Evolutionary conservation across 2,797 vertebrate species (phyloP), one percentile per base, ranked within the genome.

Genomic region (Pantherophis alleghaniensis): DNA sequence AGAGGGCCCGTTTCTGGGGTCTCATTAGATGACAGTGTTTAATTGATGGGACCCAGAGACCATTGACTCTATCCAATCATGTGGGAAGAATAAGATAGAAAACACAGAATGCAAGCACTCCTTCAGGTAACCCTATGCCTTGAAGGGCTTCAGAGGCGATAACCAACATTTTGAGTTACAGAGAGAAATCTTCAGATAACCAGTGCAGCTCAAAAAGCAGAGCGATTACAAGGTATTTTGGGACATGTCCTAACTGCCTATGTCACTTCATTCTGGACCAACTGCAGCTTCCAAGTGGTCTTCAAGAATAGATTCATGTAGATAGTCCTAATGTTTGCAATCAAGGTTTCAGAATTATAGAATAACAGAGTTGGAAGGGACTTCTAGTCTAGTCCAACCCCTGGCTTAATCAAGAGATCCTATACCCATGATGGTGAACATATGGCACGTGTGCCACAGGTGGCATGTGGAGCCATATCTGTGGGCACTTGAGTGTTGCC

Each of bases 301-400:
- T 79, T 79, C 18, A 79, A 79, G 32, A 42, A 20, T 18, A 79
- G 32, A 20, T 42, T 42, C 69, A 10, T 22, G 18, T 42, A 79
- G 32, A 79, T 79, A 42, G 1, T 42, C 7, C n/a, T 20, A 74
- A 37, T 37, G 18, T 42, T 42, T 79, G 32, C 94, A 97, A 96
- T 97, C 97, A 96, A 96, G 94, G 32, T n/a, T 74, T 18, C n/a
- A 74, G 32, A 69, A 69, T 32, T 32, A 69, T 13, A 32, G 63
- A 32, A 74, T 7, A 74, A 69, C 66, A 74, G 14, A 74, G 14
- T 37, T 74, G n/a, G n/a, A 74, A 74, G 6, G n/a, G 2, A 18
- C 2, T 69, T 69, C n/a, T 32, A 51, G 47, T 32, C 10, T 63
- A 63, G 66, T 74, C n/a, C 14, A 74, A 69, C 2, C 2, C n/a